These are phyloP conservation scores for Malacoraja senta DNA, from an alignment of 2,797 vertebrate species.

Conservation along the genomic window DNA sequence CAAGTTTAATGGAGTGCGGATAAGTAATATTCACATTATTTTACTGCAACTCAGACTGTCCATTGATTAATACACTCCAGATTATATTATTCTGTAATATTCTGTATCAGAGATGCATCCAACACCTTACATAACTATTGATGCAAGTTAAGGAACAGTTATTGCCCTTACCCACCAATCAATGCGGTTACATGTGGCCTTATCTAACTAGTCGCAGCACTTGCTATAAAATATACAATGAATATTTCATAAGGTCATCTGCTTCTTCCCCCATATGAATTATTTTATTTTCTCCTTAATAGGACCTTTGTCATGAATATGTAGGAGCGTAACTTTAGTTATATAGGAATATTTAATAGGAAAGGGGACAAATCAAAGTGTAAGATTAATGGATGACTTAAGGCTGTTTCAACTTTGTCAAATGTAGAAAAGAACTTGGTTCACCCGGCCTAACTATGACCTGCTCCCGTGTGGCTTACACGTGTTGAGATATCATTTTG, in stretches of 20 bases:
- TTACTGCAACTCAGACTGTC: background rate
- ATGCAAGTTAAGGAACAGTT: background rate
- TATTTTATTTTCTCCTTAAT: slow-evolving; percentile 8
- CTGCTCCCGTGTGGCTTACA: background rate
- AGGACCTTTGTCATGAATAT: slow-evolving; percentile 45
- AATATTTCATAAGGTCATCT: slow-evolving; percentile 39
- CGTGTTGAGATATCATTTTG: background rate
- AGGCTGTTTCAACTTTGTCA: slow-evolving; percentile 70
- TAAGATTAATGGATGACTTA: slow-evolving; percentile 64
- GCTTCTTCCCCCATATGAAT: slow-evolving; percentile 7
- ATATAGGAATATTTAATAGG: slow-evolving; percentile 50
- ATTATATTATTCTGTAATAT: too few relatives aligned
- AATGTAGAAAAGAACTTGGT: slow-evolving; percentile 70
- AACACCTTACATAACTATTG: background rate
- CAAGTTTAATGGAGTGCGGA: background rate
- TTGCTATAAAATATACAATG: slow-evolving; percentile 37
- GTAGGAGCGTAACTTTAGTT: slow-evolving; percentile 41
- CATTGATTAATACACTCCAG: background rate
- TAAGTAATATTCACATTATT: background rate
- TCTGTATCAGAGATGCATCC: background rate
- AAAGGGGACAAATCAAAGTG: slow-evolving; percentile 59
- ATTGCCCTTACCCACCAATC: background rate
- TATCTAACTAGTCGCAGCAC: slow-evolving; percentile 29
- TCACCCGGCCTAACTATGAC: slow-evolving; percentile 47
- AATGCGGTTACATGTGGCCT: background rate